Evolutionary conservation across 2,888 invertebrate genomes (phyloP), one percentile per base, ranked within the genome.

Genomic region (Drosophila paucipuncta): DNA sequence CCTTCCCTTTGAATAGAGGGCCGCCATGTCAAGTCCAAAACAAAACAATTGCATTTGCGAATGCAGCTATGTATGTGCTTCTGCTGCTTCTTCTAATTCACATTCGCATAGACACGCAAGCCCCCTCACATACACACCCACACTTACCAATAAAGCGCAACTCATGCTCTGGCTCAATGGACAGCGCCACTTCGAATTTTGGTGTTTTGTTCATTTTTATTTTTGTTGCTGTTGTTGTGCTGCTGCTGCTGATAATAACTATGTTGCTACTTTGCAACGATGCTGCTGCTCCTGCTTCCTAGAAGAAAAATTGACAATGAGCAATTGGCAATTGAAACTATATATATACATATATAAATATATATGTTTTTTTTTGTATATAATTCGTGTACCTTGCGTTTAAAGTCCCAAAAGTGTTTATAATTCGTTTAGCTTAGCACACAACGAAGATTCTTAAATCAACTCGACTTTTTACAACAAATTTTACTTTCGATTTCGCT

Each of bases 131-230:
- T 50, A 28, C 50, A 35, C 58, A 25, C 28, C 10, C n/a, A 68
- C 47, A 94, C 96, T 96, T 94, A 98, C 98, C 98, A 95, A 96
- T 95, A 94, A 98, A 98, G 95, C 96, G 97, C 91, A 98, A 95
- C 94, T 98, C 98, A 94, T 95, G 95, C 94, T 96, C 96, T 90
- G 98, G 98, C 92, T 97, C 97, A 95, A 98, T 97, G 93, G 95
- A 95, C 94, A 98, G 95, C 93, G 97, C 95, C 64, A 79, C 72
- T 61, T 97, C 96, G 91, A 95, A 95, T 93, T 95, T 95, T 68
- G 65, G 65, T 58, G 64, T 73, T 81, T 73, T 80, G 55, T 60
- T 76, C 78, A 68, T 69, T 61, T 54, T 54, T 47, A 47, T 47
- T 47, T 25, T 47, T 47, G 47, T 25, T 60, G 22, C 43, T 50